These are phyloP conservation scores for Diuraphis noxia DNA, from an alignment of 1,140 invertebrate genomes.

Conservation along the genomic window DNA sequence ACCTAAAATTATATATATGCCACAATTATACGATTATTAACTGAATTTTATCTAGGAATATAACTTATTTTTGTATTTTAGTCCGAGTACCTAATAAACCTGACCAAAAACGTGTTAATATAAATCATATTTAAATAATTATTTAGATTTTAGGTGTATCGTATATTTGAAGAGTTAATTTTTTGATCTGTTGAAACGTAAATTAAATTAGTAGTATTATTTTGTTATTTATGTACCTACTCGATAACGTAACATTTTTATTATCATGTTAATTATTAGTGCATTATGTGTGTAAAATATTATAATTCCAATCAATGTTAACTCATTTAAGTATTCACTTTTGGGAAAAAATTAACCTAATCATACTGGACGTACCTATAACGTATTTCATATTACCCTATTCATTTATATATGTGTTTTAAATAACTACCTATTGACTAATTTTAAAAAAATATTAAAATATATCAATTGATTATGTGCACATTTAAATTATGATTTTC, in stretches of 20 bases:
- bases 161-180: too few species aligned
- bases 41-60: neutral
- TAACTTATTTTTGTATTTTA: neutral
- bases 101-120: neutral
- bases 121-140: too few species aligned
- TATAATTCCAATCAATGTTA: too few species aligned
- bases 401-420: neutral
- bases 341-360: too few species aligned
- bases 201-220: too few species aligned
- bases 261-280: too few species aligned
- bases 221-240: too few species aligned
- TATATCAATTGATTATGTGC: neutral
- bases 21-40: neutral
- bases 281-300: too few species aligned
- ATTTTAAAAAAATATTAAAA: neutral
- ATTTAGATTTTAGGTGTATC: too few species aligned
- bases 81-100: neutral
- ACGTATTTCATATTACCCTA: neutral
- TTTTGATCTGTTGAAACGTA: too few species aligned
- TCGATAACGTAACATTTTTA: too few species aligned
- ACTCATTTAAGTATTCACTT: neutral
- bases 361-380: too few species aligned
- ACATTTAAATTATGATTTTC: neutral
- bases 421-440: neutral
- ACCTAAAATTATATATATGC: neutral